phyloP scores from a whole-genome alignment of 2,113 vertebrate genomes.

The Lipotes vexillifer region DNA sequence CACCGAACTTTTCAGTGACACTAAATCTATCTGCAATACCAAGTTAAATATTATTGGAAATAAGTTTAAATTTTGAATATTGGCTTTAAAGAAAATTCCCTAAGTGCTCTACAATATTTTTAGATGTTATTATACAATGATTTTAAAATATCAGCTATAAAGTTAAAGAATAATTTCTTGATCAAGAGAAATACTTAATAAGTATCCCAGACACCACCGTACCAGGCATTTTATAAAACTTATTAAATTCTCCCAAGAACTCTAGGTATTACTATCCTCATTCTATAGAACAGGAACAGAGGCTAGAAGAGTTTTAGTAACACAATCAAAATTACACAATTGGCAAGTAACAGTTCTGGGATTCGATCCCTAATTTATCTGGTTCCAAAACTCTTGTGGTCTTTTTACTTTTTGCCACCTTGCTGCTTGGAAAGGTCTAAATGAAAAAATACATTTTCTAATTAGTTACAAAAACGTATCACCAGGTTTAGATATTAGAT shows the following conservation, averaged over 20 bases:
- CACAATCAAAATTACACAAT: not conserved
- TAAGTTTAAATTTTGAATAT: constrained; percentile 13
- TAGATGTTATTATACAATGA: not conserved
- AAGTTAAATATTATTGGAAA: not conserved
- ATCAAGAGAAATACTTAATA: constrained; percentile 17
- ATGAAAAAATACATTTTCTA: not conserved
- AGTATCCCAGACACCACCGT: not conserved
- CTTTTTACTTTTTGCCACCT: not conserved
- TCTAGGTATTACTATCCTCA: not conserved
- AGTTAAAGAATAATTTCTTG: not conserved
- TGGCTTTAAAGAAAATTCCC: not conserved
- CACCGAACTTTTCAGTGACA: not conserved
- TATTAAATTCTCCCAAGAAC: not conserved
- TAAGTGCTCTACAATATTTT: not conserved
- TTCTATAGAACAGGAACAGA: not conserved
- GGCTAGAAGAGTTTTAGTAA: not conserved
- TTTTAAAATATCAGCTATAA: not conserved
- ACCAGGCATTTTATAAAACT: not conserved
- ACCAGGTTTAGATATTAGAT: not conserved
- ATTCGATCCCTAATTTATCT: not conserved
- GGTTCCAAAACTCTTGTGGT: not conserved
- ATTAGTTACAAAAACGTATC: not conserved
- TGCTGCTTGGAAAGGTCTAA: not conserved
- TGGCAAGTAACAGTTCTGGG: not conserved
- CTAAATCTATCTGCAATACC: not conserved